phyloP scores from a whole-genome alignment of 2,888 invertebrate genomes.

The Mamestra brassicae region DNA sequence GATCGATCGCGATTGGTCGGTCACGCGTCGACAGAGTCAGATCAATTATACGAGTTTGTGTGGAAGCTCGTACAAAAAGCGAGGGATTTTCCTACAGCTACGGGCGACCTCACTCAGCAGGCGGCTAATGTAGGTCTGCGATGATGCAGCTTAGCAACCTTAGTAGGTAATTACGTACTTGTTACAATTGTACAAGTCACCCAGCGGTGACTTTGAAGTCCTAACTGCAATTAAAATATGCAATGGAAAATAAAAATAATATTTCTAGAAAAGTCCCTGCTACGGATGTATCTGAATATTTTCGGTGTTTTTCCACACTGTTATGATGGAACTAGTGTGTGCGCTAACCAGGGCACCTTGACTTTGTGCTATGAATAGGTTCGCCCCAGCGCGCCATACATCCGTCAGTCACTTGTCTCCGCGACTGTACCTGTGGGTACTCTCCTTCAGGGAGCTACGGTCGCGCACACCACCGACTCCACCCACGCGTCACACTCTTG shows the following conservation, averaged over 20 bases:
- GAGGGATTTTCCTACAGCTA: slow-evolving; percentile 23
- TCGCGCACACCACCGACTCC: too few relatives aligned
- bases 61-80: slow-evolving; percentile 1
- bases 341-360: neutral
- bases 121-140: neutral
- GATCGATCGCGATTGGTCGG: neutral
- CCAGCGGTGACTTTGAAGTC: neutral
- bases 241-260: too few relatives aligned
- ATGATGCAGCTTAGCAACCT: slow-evolving; percentile 1
- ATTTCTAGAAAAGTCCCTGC: too few relatives aligned
- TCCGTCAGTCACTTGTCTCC: neutral
- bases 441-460: too few relatives aligned
- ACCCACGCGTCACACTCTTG: too few relatives aligned
- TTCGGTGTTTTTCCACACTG: neutral
- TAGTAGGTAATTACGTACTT: neutral
- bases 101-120: neutral
- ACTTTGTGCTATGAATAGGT: neutral
- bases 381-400: neutral
- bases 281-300: too few relatives aligned
- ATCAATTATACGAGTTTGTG: slow-evolving; percentile 2
- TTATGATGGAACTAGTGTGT: neutral
- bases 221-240: neutral
- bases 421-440: neutral
- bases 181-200: neutral
- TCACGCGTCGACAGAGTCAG: neutral